These are phyloP conservation scores for Gastracanthus pulcherrimus DNA, from an alignment of 2,888 invertebrate genomes.

Conservation along the genomic window DNA sequence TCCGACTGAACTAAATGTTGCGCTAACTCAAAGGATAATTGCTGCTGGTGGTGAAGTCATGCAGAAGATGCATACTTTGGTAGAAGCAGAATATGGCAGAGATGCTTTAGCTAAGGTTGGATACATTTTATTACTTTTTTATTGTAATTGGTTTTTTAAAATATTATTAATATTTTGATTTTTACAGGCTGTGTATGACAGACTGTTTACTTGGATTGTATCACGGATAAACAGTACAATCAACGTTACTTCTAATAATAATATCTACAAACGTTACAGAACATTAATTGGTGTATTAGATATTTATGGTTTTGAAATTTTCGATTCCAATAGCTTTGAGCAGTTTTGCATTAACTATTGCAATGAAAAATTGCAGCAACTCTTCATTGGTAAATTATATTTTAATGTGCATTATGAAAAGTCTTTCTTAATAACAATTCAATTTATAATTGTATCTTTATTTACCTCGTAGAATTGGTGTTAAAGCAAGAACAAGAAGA, in stretches of 20 bases:
- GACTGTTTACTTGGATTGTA: slow-evolving; percentile 97
- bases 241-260: slow-evolving; percentile 82
- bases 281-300: slow-evolving; percentile 97
- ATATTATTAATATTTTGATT: slow-evolving; percentile 15
- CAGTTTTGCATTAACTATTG: slow-evolving; percentile 99
- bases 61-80: slow-evolving; percentile 91
- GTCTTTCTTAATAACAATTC: neutral
- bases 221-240: slow-evolving; percentile 94
- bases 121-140: neutral
- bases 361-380: slow-evolving; percentile 98
- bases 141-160: neutral
- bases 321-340: slow-evolving; percentile 97
- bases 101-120: slow-evolving; percentile 96
- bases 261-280: slow-evolving; percentile 80
- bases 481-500: slow-evolving; percentile 99
- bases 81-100: slow-evolving; percentile 91
- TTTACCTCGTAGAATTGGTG: slow-evolving; percentile 88
- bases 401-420: neutral
- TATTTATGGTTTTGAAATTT: slow-evolving; percentile 99
- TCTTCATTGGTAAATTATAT: slow-evolving; percentile 89
- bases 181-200: slow-evolving; percentile 90
- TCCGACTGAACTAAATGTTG: slow-evolving; percentile 84
- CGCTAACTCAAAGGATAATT: slow-evolving; percentile 92
- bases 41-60: slow-evolving; percentile 96
- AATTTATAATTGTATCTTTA: neutral